Percentiles rank a stretch among this genome's conserved stretches.
Evolutionary conservation across 2,113 vertebrate species (phyloP).

Genomic region (Rutilus rutilus): DNA sequence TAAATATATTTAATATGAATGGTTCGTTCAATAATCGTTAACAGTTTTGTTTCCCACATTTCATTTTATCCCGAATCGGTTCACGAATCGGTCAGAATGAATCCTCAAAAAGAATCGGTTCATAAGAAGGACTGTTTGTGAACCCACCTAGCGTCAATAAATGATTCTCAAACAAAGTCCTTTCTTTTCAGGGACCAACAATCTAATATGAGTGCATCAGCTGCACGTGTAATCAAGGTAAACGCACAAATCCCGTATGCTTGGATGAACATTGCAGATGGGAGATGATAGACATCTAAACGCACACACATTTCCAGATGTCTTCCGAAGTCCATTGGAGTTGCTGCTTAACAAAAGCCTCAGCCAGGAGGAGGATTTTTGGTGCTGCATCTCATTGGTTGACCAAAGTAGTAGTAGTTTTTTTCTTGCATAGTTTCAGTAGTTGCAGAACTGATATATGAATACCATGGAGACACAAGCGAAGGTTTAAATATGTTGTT

Average conservation of each 20-base stretch:
- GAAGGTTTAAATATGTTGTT: constrained; percentile 65
- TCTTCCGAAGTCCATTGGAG: not conserved
- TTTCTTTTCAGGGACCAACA: not conserved
- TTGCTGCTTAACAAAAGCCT: constrained; percentile 68
- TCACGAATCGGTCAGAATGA: constrained; percentile 5
- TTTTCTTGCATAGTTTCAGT: not conserved
- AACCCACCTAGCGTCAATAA: not conserved
- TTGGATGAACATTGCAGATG: not conserved
- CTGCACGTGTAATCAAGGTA: constrained; percentile 73
- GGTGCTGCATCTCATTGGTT: constrained; percentile 70
- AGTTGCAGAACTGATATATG: not conserved
- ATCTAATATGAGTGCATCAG: constrained; percentile 67
- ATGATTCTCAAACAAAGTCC: not conserved
- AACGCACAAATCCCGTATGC: not conserved
- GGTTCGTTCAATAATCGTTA: not conserved
- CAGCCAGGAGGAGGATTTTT: constrained; percentile 70
- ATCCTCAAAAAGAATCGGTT: not conserved
- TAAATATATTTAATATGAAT: not conserved
- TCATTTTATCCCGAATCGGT: too few species aligned
- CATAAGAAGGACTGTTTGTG: not conserved
- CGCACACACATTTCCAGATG: not conserved
- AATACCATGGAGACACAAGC: constrained; percentile 68
- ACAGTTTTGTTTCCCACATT: not conserved
- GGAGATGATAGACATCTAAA: not conserved
- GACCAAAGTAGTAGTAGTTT: constrained; percentile 22